Evolutionary conservation across 1,140 invertebrate genomes (phyloP).

Genomic region (Littorina saxatilis): DNA sequence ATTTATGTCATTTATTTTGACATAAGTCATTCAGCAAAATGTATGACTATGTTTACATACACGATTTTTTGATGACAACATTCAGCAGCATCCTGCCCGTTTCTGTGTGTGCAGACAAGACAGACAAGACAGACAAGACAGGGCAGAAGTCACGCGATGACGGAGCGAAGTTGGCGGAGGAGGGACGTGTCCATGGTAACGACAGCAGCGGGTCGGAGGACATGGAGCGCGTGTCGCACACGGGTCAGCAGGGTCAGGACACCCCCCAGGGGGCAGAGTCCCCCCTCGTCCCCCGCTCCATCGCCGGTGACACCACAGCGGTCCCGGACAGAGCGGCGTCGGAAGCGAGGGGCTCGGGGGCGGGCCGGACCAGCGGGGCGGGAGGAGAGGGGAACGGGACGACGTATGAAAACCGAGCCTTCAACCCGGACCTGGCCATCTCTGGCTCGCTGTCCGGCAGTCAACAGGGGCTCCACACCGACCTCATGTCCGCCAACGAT

Average conservation of each 20-base stretch:
- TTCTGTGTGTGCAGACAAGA: not conserved
- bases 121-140: not conserved
- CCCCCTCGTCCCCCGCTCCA: slow-evolving; percentile 15
- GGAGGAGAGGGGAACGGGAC: not conserved
- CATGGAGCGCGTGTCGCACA: not conserved
- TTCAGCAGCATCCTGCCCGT: no score
- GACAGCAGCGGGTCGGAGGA: not conserved
- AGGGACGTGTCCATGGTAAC: not conserved
- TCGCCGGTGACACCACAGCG: slow-evolving; percentile 18
- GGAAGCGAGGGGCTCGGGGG: not conserved
- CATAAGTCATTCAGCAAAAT: no score
- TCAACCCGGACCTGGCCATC: slow-evolving; percentile 24
- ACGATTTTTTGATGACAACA: no score
- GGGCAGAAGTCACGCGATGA: not conserved
- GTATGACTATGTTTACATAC: no score
- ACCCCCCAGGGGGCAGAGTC: not conserved
- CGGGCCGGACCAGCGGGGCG: not conserved
- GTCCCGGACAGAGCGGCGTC: not conserved
- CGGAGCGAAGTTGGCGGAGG: not conserved
- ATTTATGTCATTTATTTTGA: no score
- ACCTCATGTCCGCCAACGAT: slow-evolving; percentile 27
- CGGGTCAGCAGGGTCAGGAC: not conserved
- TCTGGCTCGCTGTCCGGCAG: slow-evolving; percentile 24
- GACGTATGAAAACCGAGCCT: slow-evolving; percentile 42
- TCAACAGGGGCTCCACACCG: slow-evolving; percentile 24